Conservation (phyloP, 2,113 vertebrate species). For the Pluvialis apricaria region DNA sequence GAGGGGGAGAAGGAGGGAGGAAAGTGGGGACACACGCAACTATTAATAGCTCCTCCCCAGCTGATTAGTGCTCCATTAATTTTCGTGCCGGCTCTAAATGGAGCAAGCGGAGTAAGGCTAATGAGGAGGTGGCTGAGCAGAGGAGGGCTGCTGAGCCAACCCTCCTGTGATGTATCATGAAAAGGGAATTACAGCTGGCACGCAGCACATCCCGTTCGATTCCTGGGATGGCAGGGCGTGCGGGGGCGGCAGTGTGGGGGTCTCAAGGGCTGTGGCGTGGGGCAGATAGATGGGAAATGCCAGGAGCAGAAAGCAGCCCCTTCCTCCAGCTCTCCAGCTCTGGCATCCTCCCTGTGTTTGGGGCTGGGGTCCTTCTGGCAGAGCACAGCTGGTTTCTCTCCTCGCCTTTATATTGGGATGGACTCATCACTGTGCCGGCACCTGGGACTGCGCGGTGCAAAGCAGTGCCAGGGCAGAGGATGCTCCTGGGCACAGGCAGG, state of each 20-base stretch:
- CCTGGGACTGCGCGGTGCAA: rapidly evolving
- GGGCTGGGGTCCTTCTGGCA: background rate
- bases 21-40: conserved; percentile 9
- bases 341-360: background rate
- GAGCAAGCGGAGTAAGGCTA: conserved; percentile 51
- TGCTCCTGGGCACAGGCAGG: background rate
- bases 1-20: background rate
- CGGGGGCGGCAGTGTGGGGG: background rate
- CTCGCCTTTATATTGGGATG: background rate
- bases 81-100: conserved; percentile 54
- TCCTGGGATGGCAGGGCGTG: background rate
- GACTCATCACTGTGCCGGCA: background rate
- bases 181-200: background rate
- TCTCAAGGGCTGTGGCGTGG: background rate
- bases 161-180: background rate
- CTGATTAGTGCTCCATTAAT: conserved; percentile 77
- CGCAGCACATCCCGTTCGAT: background rate
- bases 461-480: background rate
- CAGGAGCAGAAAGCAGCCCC: background rate
- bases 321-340: background rate
- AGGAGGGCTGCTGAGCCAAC: background rate
- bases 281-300: background rate
- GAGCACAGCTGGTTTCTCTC: background rate
- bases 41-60: conserved; percentile 76
- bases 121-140: conserved; percentile 35